Base-by-base conservation (phyloP, 2,888 invertebrate genomes). In the Odontothrips loti region DNA sequence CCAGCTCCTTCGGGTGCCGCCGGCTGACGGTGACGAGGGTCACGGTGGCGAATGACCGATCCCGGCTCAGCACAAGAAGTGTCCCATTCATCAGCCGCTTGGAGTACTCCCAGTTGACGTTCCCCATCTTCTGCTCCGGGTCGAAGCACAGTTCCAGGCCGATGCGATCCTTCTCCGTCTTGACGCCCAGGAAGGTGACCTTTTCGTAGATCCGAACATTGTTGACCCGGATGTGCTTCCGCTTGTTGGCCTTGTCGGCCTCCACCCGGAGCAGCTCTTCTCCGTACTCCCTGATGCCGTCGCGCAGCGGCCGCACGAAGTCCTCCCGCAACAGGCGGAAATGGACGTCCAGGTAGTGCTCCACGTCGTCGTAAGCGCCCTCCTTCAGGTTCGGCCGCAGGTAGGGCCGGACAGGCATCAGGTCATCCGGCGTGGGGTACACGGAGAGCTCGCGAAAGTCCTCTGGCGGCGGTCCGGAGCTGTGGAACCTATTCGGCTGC, bases 261-360 rank as follows among this genome's bases (percentile, higher is more conserved):
- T 20, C 51, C 51, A 10, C 12, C 51, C 9, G 15, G 12, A 20
- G 15, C 15, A 51, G 15, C 20, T 51, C 9, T 10, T 51, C 51
- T 2, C 51, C 12, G 20, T 51, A 51, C 51, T 51, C 51, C 51
- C 51, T 51, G 51, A 51, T 10, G 6, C 51, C 51, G 51, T 51
- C 51, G 82, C 83, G 81, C 75, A 90, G 83, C 12, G 89, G 89
- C 11, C 85, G 83, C n/a, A 89, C 84, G 83, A 88, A 88, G 84
- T 90, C 89, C 84, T 90, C 89, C 29, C 89, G 85, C 79, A 89
- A 83, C 10, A 90, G 85, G 23, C 88, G 85, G 82, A 88, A 90
- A 82, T 89, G 88, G 10, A 88, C 86, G 84, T 90, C 89, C 29
- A 90, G 85, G 84, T 90, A 90, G 83, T 89, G 88, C 3, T 88